Evolutionary conservation across 1,140 invertebrate species (phyloP).

Genomic region (Harpegnathos saltator): DNA sequence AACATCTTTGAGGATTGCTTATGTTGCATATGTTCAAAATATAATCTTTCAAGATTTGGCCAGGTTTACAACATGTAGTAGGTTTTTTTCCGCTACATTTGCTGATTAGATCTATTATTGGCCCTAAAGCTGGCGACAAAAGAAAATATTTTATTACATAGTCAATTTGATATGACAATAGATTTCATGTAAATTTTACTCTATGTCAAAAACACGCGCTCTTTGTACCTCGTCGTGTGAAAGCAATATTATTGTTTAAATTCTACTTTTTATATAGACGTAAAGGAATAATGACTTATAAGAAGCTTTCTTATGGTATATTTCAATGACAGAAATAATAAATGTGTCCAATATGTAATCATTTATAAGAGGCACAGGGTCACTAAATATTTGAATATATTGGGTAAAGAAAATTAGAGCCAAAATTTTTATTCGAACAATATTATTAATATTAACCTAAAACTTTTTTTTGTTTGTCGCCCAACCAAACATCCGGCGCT

Average conservation of each 20-base stretch:
- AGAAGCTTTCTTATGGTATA: too few relatives aligned
- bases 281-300: not conserved
- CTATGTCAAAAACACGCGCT: not conserved
- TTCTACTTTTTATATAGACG: not conserved
- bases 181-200: slow-evolving; percentile 32
- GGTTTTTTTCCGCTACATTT: slow-evolving; percentile 82
- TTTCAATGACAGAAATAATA: not conserved
- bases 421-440: not conserved
- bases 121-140: slow-evolving; percentile 86
- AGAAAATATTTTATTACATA: too few relatives aligned
- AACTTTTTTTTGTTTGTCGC: slow-evolving; percentile 84
- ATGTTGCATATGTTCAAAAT: slow-evolving; percentile 83
- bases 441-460: slow-evolving; percentile 66
- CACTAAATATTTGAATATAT: not conserved
- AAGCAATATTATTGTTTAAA: not conserved
- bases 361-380: not conserved
- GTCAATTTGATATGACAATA: slow-evolving; percentile 2
- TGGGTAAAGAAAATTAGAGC: not conserved
- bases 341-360: not conserved
- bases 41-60: slow-evolving; percentile 83
- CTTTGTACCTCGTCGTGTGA: too few relatives aligned
- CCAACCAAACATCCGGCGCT: slow-evolving; percentile 61
- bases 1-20: slow-evolving; percentile 84
- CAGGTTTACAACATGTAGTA: slow-evolving; percentile 86
- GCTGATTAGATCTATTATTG: slow-evolving; percentile 84